Evolutionary conservation across 2,797 vertebrate genomes (phyloP).

Genomic region (Loris lydekkerianus): DNA sequence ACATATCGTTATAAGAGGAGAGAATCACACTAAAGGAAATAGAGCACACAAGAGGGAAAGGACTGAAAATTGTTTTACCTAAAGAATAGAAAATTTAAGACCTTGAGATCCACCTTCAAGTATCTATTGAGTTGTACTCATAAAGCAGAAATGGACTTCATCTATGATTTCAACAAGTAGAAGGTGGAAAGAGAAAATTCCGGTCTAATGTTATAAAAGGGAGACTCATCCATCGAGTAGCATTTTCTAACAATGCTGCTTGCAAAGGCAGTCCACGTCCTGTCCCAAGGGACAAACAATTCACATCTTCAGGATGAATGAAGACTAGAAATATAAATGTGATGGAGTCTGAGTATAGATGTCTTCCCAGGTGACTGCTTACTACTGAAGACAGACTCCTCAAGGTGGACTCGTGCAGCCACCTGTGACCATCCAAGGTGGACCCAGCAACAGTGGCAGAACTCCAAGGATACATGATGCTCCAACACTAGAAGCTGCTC

Average conservation of each 20-base stretch:
- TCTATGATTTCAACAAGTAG: background rate
- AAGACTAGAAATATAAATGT: background rate
- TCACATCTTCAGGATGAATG: background rate
- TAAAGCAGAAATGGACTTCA: background rate
- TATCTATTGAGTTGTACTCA: too few relatives aligned
- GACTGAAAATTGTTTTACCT: background rate
- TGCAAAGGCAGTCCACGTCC: background rate
- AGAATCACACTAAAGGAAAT: background rate
- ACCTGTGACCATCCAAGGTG: accelerated
- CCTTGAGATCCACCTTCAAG: background rate
- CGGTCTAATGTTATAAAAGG: background rate
- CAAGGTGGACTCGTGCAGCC: accelerated
- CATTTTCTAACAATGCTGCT: background rate
- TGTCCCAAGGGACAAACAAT: background rate
- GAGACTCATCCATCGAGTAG: background rate
- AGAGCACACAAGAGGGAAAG: background rate
- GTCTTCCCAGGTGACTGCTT: background rate
- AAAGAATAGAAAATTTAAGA: background rate
- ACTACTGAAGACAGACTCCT: background rate
- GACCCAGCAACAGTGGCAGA: background rate
- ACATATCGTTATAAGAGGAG: background rate
- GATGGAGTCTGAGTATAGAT: background rate
- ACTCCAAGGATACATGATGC: background rate
- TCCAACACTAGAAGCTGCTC: background rate
- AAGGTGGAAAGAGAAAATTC: background rate